Percentiles rank a stretch among this genome's conserved stretches.
phyloP scores from a whole-genome alignment of 2,797 vertebrate genomes.

The Halcyon badia region DNA sequence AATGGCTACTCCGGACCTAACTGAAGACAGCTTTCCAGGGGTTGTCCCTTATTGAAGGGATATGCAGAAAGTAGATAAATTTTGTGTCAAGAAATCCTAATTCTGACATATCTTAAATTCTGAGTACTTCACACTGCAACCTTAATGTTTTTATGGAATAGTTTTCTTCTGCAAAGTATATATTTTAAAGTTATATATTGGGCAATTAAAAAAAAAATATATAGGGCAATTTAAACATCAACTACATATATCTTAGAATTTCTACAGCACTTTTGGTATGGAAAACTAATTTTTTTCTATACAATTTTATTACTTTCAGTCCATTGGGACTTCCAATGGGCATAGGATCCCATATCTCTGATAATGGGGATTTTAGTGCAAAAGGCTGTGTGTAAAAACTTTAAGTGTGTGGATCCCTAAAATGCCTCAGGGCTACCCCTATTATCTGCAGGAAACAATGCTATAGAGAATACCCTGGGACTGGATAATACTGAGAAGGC shows the following conservation, averaged over 20 bases:
- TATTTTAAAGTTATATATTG: neutral
- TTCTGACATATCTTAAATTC: neutral
- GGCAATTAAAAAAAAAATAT: neutral
- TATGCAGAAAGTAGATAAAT: neutral
- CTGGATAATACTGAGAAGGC: neutral
- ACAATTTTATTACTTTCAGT: neutral
- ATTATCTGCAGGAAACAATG: neutral
- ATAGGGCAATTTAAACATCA: neutral
- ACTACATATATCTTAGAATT: neutral
- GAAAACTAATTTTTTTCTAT: neutral
- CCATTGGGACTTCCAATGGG: neutral
- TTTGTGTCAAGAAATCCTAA: neutral
- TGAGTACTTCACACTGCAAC: neutral
- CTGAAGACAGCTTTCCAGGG: neutral
- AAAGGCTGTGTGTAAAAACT: constrained; percentile 10
- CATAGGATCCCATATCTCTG: neutral
- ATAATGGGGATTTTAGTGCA: neutral
- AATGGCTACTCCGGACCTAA: neutral
- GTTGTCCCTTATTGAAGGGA: neutral
- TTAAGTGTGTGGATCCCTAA: neutral
- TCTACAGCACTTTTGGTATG: neutral
- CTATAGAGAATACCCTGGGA: neutral
- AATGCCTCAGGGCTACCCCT: neutral
- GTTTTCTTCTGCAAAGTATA: neutral
- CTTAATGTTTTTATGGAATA: neutral